Conservation (phyloP, 2,113 vertebrate genomes). For the Petrocephalus microphthalmus region DNA sequence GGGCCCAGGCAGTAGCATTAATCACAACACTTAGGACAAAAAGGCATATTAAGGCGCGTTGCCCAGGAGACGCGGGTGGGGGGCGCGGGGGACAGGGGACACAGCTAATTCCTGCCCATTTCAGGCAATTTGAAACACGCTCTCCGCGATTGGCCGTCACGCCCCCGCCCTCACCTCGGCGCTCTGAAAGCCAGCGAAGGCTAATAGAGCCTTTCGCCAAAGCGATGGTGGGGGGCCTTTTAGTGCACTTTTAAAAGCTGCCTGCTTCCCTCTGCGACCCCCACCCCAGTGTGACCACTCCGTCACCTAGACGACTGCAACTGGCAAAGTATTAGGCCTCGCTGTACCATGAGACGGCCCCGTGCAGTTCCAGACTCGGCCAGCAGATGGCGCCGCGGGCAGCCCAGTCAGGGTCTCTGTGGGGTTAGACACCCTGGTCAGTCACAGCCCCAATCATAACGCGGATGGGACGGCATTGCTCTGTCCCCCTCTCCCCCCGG, state of each 20-base stretch:
- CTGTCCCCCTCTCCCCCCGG: neutral
- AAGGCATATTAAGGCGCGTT: neutral
- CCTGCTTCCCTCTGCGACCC: slow-evolving; percentile 32
- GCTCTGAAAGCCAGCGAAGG: slow-evolving; percentile 58
- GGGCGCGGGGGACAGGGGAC: neutral
- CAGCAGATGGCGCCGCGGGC: neutral
- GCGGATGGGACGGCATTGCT: neutral
- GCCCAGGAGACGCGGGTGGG: neutral
- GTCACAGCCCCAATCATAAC: neutral
- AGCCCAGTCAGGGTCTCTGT: neutral
- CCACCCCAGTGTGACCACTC: neutral
- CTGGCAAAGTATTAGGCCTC: neutral
- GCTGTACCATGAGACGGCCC: neutral
- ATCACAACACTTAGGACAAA: slow-evolving; percentile 19
- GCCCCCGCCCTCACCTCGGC: slow-evolving; percentile 39
- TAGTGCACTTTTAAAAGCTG: slow-evolving; percentile 60
- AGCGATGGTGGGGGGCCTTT: slow-evolving; percentile 44
- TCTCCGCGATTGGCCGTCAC: slow-evolving; percentile 43
- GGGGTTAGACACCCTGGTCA: neutral
- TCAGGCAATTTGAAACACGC: slow-evolving; percentile 61
- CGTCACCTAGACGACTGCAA: neutral
- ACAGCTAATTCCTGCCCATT: slow-evolving; percentile 41
- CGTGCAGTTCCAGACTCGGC: neutral
- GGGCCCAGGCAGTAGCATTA: slow-evolving; percentile 17
- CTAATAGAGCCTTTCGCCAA: slow-evolving; percentile 45